A percentile compares a stretch with the other conserved stretches of the same genome.
phyloP scores from a whole-genome alignment of 2,797 vertebrate genomes.

The Sebastolobus alascanus region DNA sequence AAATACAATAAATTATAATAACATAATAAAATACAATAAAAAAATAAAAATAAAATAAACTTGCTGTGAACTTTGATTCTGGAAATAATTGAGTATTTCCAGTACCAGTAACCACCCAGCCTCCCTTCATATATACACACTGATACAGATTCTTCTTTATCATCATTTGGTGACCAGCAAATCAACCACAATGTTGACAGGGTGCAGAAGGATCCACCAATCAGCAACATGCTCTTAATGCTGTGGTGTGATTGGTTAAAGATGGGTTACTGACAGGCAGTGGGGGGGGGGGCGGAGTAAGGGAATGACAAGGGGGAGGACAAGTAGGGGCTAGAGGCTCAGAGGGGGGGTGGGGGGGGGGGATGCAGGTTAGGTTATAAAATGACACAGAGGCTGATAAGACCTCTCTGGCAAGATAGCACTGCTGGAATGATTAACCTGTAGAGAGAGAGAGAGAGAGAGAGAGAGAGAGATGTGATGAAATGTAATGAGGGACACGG shows the following conservation, averaged over 20 bases:
- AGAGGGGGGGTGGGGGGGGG: slow-evolving; percentile 80
- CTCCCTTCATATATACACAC: neutral
- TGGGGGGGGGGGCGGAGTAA: slow-evolving; percentile 73
- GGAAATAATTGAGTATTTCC: neutral
- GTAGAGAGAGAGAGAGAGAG: slow-evolving; percentile 33
- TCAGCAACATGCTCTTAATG: slow-evolving; percentile 79
- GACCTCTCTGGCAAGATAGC: slow-evolving; percentile 91
- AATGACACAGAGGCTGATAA: slow-evolving; percentile 98
- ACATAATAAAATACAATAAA: neutral
- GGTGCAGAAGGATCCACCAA: slow-evolving; percentile 80
- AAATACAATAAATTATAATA: neutral
- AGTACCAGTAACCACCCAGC: neutral
- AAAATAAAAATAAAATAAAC: neutral
- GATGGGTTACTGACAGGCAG: slow-evolving; percentile 52
- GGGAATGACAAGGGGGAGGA: slow-evolving; percentile 84
- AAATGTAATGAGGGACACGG: slow-evolving; percentile 35
- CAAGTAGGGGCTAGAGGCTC: slow-evolving; percentile 26
- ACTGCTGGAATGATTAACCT: slow-evolving; percentile 95
- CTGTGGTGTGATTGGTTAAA: slow-evolving; percentile 84
- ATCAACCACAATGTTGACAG: slow-evolving; percentile 83
- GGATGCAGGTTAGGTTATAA: slow-evolving; percentile 91
- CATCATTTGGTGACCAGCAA: slow-evolving; percentile 82
- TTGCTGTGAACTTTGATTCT: neutral
- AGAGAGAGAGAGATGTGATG: slow-evolving; percentile 3
- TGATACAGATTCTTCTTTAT: neutral